Percentiles rank a stretch among this genome's conserved stretches.
Evolutionary conservation across 2,888 invertebrate species (phyloP).

Genomic region (Drosophila eohydei): DNA sequence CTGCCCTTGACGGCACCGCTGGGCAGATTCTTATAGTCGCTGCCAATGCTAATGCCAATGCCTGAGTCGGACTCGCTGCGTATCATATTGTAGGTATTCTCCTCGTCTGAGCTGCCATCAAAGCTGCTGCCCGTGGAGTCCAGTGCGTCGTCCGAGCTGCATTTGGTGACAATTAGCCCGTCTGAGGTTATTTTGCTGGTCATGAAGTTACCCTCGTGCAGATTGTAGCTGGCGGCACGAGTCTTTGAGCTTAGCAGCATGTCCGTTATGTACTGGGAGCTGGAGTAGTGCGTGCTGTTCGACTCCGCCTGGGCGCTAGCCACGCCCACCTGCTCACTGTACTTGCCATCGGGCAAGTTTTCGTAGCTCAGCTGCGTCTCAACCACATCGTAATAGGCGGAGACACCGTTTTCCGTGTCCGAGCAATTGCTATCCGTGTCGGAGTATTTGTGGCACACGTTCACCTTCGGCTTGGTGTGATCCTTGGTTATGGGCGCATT

Average conservation of each 20-base stretch:
- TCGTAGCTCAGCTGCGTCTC: conserved; percentile 84
- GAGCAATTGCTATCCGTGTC: conserved; percentile 88
- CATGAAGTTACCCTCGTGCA: conserved; percentile 85
- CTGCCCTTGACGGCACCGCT: conserved; percentile 29
- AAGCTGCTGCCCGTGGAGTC: conserved; percentile 85
- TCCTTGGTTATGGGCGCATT: conserved; percentile 89
- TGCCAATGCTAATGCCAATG: conserved; percentile 84
- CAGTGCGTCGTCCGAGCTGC: conserved; percentile 84
- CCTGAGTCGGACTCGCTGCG: conserved; percentile 85
- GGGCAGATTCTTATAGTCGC: conserved; percentile 79
- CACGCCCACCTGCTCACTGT: conserved; percentile 71
- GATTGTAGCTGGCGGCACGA: conserved; percentile 83
- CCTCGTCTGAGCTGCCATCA: conserved; percentile 85
- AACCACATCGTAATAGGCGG: conserved; percentile 85
- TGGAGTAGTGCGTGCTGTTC: conserved; percentile 73
- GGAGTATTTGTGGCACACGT: conserved; percentile 87
- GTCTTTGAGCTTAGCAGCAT: conserved; percentile 84
- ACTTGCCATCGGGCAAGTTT: conserved; percentile 84
- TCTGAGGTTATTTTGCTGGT: conserved; percentile 85
- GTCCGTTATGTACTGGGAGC: conserved; percentile 84
- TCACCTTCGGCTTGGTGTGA: conserved; percentile 89
- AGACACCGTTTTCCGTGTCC: conserved; percentile 86
- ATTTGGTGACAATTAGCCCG: conserved; percentile 84
- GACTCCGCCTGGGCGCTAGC: conserved; percentile 53
- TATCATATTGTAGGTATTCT: conserved; percentile 85